These are phyloP conservation scores for Sinelater perroti DNA, from an alignment of 2,888 invertebrate genomes.

Conservation along the genomic window DNA sequence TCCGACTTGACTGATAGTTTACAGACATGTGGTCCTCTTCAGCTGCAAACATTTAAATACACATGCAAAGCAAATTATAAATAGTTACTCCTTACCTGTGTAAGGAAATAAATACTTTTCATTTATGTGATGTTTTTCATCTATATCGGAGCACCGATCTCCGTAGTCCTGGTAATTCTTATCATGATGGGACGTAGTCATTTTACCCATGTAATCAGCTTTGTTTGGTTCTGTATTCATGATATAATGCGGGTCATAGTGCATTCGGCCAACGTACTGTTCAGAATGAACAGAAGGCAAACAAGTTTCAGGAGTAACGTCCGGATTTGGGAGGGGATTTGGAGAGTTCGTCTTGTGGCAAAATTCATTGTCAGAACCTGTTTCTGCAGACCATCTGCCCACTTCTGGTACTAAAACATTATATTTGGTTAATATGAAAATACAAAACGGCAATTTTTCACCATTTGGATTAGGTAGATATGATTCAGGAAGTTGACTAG, in stretches of 20 bases:
- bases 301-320: conserved; percentile 73
- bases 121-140: conserved; percentile 74
- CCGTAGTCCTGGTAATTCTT: conserved; percentile 65
- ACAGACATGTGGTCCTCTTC: conserved; percentile 75
- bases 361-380: conserved; percentile 79
- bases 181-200: conserved; percentile 56
- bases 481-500: conserved; percentile 72
- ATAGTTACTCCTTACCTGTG: conserved; percentile 66
- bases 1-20: conserved; percentile 50
- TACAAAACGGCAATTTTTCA: conserved; percentile 37
- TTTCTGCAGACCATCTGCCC: conserved; percentile 82
- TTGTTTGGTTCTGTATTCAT: conserved; percentile 52
- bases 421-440: conserved; percentile 16
- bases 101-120: conserved; percentile 88
- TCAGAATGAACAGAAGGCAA: conserved; percentile 63
- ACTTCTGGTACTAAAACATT: conserved; percentile 56
- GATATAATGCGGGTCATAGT: conserved; percentile 53
- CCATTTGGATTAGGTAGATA: conserved; percentile 66
- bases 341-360: conserved; percentile 70
- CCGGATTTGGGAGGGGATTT: conserved; percentile 79
- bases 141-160: conserved; percentile 74
- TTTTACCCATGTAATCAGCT: conserved; percentile 55
- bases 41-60: conserved; percentile 60
- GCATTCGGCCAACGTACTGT: conserved; percentile 60
- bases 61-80: not conserved